Percentiles rank a stretch among this genome's conserved stretches.
phyloP scores from a whole-genome alignment of 2,113 vertebrate species.

The Chaetura pelagica region DNA sequence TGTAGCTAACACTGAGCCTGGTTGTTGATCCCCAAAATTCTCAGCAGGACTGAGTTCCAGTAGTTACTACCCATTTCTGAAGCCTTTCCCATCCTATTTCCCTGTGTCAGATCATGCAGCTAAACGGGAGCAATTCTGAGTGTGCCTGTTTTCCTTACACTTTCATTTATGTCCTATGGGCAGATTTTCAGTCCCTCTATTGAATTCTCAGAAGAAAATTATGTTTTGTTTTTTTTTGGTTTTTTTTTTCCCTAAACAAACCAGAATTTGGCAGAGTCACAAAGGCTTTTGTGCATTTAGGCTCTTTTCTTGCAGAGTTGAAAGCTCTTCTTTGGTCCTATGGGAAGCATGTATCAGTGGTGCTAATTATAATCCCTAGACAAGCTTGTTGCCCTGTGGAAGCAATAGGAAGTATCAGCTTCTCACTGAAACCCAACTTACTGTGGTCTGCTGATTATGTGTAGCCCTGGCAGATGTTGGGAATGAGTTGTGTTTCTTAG shows the following conservation, averaged over 20 bases:
- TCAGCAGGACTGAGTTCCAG: background rate
- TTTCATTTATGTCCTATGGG: background rate
- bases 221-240: background rate
- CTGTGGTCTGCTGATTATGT: background rate
- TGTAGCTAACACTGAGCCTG: background rate
- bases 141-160: background rate
- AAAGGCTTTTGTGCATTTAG: background rate
- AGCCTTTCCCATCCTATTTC: background rate
- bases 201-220: background rate
- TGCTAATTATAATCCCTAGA: constrained; percentile 12
- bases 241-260: background rate
- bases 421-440: background rate
- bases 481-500: background rate
- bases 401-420: constrained; percentile 12
- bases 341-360: background rate
- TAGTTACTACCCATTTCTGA: background rate
- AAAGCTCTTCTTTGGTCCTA: constrained; percentile 16
- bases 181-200: background rate
- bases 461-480: background rate
- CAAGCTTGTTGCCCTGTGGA: background rate
- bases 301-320: background rate
- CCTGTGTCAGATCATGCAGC: background rate
- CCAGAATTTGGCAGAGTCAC: background rate
- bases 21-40: background rate
- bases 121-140: background rate